A percentile compares a stretch with the other conserved stretches of the same genome.
Conservation (phyloP, 1,140 invertebrate genomes). For the Holcopasites calliopsidis region DNA sequence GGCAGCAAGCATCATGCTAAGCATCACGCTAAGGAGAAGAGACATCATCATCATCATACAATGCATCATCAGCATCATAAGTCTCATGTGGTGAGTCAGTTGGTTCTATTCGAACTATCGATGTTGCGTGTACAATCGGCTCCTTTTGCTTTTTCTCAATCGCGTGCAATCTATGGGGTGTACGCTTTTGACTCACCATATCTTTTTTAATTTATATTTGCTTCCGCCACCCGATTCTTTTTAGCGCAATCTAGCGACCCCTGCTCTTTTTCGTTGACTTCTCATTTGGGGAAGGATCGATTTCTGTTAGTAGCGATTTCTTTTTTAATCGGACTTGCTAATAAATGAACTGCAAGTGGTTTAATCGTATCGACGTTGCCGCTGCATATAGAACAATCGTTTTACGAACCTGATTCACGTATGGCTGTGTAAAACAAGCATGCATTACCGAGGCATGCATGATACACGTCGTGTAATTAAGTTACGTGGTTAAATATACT, state of each 20-base stretch:
- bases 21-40: slow-evolving; percentile 74
- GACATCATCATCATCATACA: slow-evolving; percentile 75
- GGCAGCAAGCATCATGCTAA: slow-evolving; percentile 75
- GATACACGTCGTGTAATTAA: not conserved
- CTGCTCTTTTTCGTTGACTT: too few relatives aligned
- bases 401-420: not conserved
- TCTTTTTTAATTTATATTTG: not conserved
- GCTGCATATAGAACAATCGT: too few relatives aligned
- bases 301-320: too few relatives aligned
- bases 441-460: slow-evolving; percentile 18
- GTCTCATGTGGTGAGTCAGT: slow-evolving; percentile 74
- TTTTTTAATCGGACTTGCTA: too few relatives aligned
- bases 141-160: too few relatives aligned
- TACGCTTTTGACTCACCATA: too few relatives aligned
- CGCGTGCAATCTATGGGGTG: too few relatives aligned
- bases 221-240: not conserved
- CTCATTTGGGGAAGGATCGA: too few relatives aligned
- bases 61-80: slow-evolving; percentile 77
- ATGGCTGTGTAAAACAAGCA: not conserved
- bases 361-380: too few relatives aligned
- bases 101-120: slow-evolving; percentile 13
- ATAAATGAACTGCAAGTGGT: too few relatives aligned
- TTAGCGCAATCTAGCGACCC: too few relatives aligned
- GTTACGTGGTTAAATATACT: not conserved
- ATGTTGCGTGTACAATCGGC: too few relatives aligned